Percentiles rank a stretch among this genome's conserved stretches.
phyloP scores from a whole-genome alignment of 2,113 vertebrate genomes.

The Calyptommatus sinebrachiatus region DNA sequence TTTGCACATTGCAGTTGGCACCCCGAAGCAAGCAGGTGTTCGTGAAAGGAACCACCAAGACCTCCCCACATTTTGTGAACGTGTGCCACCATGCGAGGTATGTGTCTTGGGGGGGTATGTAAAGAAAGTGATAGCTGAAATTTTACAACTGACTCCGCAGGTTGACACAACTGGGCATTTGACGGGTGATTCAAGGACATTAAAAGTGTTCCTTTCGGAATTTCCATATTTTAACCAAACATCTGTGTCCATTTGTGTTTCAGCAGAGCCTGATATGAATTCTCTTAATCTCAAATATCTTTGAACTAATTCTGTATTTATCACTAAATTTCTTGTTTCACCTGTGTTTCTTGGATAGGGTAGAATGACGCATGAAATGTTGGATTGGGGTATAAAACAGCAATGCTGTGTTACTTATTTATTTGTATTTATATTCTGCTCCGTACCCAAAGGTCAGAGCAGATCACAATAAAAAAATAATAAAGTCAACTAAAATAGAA shows the following conservation, averaged over 20 bases:
- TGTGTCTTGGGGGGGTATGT: not conserved
- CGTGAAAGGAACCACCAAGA: not conserved
- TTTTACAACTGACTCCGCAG: not conserved
- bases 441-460: too few species aligned
- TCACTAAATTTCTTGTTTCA: not conserved
- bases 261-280: not conserved
- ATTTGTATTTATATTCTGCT: too few species aligned
- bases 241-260: not conserved
- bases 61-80: too few species aligned
- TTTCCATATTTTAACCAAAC: not conserved
- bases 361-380: too few species aligned
- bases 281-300: not conserved
- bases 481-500: too few species aligned
- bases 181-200: not conserved
- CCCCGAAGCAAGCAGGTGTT: not conserved
- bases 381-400: too few species aligned
- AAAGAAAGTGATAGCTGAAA: not conserved
- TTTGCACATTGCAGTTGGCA: not conserved
- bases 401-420: too few species aligned
- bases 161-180: not conserved
- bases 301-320: too few species aligned
- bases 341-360: too few species aligned
- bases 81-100: conserved; percentile 16
- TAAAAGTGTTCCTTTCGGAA: not conserved
- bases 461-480: too few species aligned